These are phyloP conservation scores for Denticeps clupeoides DNA, from an alignment of 2,797 vertebrate species.

Conservation along the genomic window DNA sequence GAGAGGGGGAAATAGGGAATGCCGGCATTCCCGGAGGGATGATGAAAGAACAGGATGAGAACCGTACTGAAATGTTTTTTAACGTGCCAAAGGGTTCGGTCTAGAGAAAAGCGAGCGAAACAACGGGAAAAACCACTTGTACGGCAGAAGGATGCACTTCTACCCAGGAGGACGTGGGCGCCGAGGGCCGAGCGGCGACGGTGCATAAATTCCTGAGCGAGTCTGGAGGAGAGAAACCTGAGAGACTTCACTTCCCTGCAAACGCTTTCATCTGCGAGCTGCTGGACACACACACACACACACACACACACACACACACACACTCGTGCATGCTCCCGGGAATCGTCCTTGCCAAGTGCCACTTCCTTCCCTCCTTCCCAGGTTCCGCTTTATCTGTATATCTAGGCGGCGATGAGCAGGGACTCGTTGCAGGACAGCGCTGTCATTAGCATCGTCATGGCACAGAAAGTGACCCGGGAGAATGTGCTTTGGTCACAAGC, in stretches of 20 bases:
- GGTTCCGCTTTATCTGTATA: too few species aligned
- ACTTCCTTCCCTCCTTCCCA: slow-evolving; percentile 19
- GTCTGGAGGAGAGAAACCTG: not conserved
- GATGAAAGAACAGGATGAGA: too few species aligned
- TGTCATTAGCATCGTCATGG: slow-evolving; percentile 49
- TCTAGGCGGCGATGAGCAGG: not conserved
- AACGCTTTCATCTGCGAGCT: slow-evolving; percentile 15
- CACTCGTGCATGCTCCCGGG: slow-evolving; percentile 14
- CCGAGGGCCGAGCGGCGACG: too few species aligned
- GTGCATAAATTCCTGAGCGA: too few species aligned
- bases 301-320: too few species aligned
- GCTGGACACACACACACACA: too few species aligned
- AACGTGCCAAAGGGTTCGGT: not conserved
- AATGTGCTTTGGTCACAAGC: slow-evolving; percentile 33
- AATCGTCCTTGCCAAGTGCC: slow-evolving; percentile 23
- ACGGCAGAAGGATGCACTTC: not conserved
- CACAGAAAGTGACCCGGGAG: slow-evolving; percentile 44
- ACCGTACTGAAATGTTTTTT: too few species aligned
- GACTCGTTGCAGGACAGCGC: slow-evolving; percentile 3
- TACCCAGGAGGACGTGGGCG: too few species aligned
- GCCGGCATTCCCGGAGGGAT: too few species aligned
- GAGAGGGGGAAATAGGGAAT: too few species aligned
- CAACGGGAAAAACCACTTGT: not conserved
- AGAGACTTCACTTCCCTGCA: slow-evolving; percentile 17
- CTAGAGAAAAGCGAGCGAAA: not conserved